Evolutionary conservation across 2,888 invertebrate species (phyloP), one percentile per base, ranked within the genome.

Genomic region (Leucoma salicis): DNA sequence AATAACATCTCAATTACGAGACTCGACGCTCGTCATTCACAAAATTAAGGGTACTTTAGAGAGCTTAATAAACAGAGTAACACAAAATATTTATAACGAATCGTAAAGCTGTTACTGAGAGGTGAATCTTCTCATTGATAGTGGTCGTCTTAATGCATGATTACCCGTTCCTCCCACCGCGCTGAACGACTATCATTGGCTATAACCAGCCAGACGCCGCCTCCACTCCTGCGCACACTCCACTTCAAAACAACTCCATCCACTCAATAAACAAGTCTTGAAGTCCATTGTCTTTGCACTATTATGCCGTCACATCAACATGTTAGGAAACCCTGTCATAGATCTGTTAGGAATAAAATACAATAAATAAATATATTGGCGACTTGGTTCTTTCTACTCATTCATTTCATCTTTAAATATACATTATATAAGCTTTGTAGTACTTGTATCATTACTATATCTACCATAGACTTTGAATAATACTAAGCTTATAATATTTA

Each of bases 181-280:
- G 57, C 44, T 58, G 66, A 61, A 65, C 74, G 64, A 74, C 79
- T 79, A 78, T 77, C 74, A 87, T 88, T 87, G 88, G 88, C 74
- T 74, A 77, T 67, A 70, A 59, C 62, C 52, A 59, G 53, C 53
- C 66, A 64, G 81, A 71, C 83, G 70, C 85, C 88, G 86, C 88
- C 88, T 86, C 78, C 84, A 77, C 81, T 84, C 77, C 73, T 78
- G 83, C 80, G 78, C 84, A 82, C 72, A 79, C 74, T 81, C 79
- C 74, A 71, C 78, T 82, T 82, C 78, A 78, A 80, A 83, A 85
- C 83, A 81, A 83, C 86, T 87, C 86, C 83, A 85, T 85, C 79
- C 68, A 75, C 76, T 81, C 78, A 81, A 86, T 86, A 86, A 87
- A 85, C 84, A 83, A 85, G 86, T 82, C 84, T 83, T 79, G 74